Conservation (phyloP, 2,888 invertebrate species). For the Nephrotoma guestfalica region DNA sequence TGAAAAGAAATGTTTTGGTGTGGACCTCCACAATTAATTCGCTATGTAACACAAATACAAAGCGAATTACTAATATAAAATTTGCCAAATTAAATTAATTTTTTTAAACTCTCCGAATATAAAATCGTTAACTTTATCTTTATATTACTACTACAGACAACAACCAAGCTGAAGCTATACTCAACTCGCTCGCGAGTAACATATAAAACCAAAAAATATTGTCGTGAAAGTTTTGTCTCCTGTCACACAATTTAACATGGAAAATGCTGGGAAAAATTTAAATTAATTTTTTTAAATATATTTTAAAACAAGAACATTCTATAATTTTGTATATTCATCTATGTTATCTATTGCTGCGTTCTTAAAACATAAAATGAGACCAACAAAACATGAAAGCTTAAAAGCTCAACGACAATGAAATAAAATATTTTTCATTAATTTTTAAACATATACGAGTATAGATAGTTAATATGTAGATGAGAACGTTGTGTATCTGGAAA, state of each 20-base stretch:
- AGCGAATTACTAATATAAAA: too few relatives aligned
- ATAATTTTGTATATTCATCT: neutral
- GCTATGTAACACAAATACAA: neutral
- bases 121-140: too few relatives aligned
- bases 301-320: too few relatives aligned
- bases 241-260: neutral
- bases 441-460: too few relatives aligned
- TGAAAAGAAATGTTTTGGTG: too few relatives aligned
- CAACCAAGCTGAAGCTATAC: neutral
- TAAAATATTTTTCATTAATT: too few relatives aligned
- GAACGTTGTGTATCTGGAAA: too few relatives aligned
- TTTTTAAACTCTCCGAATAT: too few relatives aligned
- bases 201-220: neutral
- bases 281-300: neutral
- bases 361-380: neutral
- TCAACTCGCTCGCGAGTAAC: neutral
- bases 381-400: neutral
- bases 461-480: too few relatives aligned
- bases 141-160: neutral
- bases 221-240: neutral
- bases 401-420: neutral
- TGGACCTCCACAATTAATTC: too few relatives aligned
- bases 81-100: neutral
- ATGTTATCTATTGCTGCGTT: neutral
- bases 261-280: neutral